Conservation (phyloP, 2,888 invertebrate species). For the Dascillus cervinus region DNA sequence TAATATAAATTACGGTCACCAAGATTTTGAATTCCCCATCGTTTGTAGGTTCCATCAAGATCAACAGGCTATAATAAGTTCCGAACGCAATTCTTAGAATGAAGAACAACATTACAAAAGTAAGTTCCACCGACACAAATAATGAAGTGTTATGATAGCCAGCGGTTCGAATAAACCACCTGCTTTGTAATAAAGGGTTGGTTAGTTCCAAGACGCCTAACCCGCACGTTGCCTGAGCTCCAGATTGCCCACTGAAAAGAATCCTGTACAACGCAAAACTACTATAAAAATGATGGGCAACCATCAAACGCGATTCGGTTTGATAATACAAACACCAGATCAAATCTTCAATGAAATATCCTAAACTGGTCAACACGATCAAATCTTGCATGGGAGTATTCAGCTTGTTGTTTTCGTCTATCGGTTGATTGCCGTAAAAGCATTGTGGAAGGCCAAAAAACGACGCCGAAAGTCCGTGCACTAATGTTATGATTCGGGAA, state of each 20-base stretch:
- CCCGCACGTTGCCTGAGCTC: slow-evolving; percentile 49
- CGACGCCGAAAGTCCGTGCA: slow-evolving; percentile 31
- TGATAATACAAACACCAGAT: slow-evolving; percentile 51
- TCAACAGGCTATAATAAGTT: slow-evolving; percentile 42
- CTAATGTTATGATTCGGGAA: slow-evolving; percentile 25
- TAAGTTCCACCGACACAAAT: slow-evolving; percentile 44
- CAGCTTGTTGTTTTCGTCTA: slow-evolving; percentile 29
- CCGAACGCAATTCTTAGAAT: slow-evolving; percentile 47
- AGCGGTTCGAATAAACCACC: slow-evolving; percentile 53
- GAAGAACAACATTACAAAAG: slow-evolving; percentile 47
- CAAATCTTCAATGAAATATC: slow-evolving; percentile 56
- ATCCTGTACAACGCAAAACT: slow-evolving; percentile 46
- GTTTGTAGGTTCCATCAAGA: slow-evolving; percentile 41
- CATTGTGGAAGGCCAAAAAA: slow-evolving; percentile 34
- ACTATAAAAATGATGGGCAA: slow-evolving; percentile 49
- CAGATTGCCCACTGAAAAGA: slow-evolving; percentile 44
- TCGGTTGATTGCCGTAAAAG: slow-evolving; percentile 29
- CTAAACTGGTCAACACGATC: slow-evolving; percentile 51
- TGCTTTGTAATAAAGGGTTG: slow-evolving; percentile 53
- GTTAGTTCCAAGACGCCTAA: slow-evolving; percentile 53
- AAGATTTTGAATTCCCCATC: slow-evolving; percentile 36
- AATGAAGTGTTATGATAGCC: slow-evolving; percentile 44
- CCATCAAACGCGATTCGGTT: slow-evolving; percentile 46
- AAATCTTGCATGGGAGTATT: slow-evolving; percentile 28
- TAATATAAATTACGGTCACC: slow-evolving; percentile 29